Conservation (phyloP, 2,113 vertebrate genomes). For the Ammospiza nelsoni region DNA sequence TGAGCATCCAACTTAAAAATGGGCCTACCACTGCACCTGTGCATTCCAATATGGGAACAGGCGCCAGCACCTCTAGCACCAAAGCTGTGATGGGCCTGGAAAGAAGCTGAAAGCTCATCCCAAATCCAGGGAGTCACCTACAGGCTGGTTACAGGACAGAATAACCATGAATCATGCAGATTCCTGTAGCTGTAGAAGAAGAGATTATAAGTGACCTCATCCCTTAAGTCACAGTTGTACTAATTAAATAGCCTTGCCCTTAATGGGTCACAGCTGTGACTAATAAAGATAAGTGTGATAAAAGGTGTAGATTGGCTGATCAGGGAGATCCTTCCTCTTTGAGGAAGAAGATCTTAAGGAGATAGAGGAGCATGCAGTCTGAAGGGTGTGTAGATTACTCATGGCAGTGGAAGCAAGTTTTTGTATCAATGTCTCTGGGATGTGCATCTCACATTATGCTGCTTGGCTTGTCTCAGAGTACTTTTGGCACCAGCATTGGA, state of each 20-base stretch:
- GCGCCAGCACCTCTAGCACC: background rate
- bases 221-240: background rate
- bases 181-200: background rate
- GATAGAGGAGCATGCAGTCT: background rate
- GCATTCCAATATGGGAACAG: fast-evolving
- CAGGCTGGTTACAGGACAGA: background rate
- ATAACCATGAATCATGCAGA: background rate
- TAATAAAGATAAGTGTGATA: background rate
- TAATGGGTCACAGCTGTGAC: background rate
- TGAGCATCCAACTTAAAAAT: background rate
- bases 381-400: background rate
- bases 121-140: background rate
- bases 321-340: background rate
- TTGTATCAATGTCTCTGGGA: background rate
- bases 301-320: background rate
- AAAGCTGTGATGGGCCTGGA: background rate
- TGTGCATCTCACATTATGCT: background rate
- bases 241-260: too few relatives aligned
- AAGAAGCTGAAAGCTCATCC: background rate
- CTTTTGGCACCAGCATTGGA: background rate
- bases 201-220: background rate
- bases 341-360: background rate
- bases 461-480: background rate
- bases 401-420: background rate
- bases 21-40: background rate